A percentile compares a stretch with the other conserved stretches of the same genome.
Conservation (phyloP, 2,797 vertebrate species). For the Capromys pilorides region DNA sequence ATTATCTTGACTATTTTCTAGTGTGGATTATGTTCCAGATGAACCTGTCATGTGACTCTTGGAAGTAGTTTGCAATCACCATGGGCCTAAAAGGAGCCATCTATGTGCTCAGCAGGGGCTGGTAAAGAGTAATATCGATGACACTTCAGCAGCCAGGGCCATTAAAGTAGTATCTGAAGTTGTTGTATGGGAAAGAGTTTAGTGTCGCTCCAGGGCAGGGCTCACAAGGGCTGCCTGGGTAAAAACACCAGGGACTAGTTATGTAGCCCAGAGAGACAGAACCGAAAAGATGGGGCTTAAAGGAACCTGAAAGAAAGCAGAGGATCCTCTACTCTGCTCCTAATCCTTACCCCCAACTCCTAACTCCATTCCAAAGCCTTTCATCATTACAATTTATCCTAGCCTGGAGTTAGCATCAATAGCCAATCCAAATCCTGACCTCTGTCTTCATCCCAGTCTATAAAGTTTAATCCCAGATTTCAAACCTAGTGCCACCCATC, state of each 20-base stretch:
- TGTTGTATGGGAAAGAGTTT: neutral
- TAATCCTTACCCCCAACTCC: neutral
- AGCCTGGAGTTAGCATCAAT: neutral
- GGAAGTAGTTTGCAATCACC: slow-evolving; percentile 62
- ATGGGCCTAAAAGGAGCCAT: slow-evolving; percentile 58
- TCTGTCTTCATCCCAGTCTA: slow-evolving; percentile 62
- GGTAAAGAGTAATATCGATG: slow-evolving; percentile 46
- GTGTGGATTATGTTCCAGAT: slow-evolving; percentile 37
- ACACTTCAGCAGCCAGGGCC: slow-evolving; percentile 22
- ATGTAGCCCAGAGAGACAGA: neutral
- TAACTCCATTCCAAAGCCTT: slow-evolving; percentile 20
- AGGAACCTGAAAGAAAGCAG: slow-evolving; percentile 20
- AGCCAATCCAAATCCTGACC: slow-evolving; percentile 42
- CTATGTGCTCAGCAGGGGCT: neutral
- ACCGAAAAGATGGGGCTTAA: neutral
- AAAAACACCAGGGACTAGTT: neutral
- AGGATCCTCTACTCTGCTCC: neutral
- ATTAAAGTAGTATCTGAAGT: neutral
- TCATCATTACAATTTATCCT: slow-evolving; percentile 21
- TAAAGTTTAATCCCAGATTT: slow-evolving; percentile 45
- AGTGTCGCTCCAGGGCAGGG: neutral
- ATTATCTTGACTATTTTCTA: slow-evolving; percentile 53
- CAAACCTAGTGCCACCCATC: slow-evolving; percentile 38
- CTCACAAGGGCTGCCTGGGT: neutral
- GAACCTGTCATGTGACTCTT: slow-evolving; percentile 50